A percentile compares a stretch with the other conserved stretches of the same genome.
Evolutionary conservation across 2,888 invertebrate genomes (phyloP).

Genomic region (Macrosiphum euphorbiae): DNA sequence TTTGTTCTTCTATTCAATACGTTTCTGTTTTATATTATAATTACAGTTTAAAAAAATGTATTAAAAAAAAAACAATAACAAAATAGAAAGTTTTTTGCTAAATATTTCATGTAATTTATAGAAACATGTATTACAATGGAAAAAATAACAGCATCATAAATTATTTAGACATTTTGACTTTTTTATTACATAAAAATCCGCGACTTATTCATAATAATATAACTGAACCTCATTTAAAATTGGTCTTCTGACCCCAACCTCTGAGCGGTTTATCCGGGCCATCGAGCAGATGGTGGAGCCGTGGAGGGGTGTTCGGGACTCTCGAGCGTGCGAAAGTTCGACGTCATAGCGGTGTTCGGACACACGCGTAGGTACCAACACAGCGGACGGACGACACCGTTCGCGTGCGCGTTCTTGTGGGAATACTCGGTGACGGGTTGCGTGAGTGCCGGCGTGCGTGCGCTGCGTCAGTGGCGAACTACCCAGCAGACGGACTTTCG

Average conservation of each 20-base stretch:
- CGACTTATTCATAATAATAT: too few relatives aligned
- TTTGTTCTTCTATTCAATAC: too few relatives aligned
- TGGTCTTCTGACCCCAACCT: background rate
- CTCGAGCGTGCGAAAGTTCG: background rate
- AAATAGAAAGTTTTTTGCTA: too few relatives aligned
- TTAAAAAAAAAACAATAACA: too few relatives aligned
- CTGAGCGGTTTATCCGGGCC: background rate
- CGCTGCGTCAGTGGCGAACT: background rate
- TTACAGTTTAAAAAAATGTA: too few relatives aligned
- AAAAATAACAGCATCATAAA: too few relatives aligned
- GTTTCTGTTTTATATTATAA: too few relatives aligned
- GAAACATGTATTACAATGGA: too few relatives aligned
- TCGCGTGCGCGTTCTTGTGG: background rate
- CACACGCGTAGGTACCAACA: background rate
- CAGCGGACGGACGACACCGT: background rate
- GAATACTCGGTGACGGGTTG: background rate
- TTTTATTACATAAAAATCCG: too few relatives aligned
- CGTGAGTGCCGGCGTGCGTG: background rate
- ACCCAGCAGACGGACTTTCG: background rate
- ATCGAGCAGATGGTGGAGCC: background rate
- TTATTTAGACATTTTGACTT: too few relatives aligned
- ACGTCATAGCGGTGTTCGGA: background rate
- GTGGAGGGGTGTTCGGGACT: background rate
- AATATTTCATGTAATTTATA: too few relatives aligned
- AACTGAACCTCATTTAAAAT: background rate